phyloP scores from a whole-genome alignment of 2,113 vertebrate species.

The Syrmaticus mikado region DNA sequence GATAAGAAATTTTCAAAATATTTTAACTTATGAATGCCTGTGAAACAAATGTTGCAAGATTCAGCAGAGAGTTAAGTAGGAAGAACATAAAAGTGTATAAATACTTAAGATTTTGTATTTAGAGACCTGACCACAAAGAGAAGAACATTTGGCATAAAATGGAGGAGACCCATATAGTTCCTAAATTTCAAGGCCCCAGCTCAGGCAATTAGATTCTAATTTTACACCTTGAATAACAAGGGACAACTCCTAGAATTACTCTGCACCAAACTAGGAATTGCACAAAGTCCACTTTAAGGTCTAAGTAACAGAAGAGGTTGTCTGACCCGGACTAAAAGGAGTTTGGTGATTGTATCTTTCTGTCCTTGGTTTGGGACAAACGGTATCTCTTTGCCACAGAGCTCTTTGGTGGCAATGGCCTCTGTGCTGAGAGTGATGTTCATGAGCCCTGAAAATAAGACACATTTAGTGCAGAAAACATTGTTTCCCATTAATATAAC shows the following conservation, averaged over 20 bases:
- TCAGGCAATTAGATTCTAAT: not conserved
- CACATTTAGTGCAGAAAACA: not conserved
- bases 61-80: not conserved
- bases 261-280: not conserved
- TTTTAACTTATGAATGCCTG: not conserved
- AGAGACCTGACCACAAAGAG: not conserved
- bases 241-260: not conserved
- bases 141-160: not conserved
- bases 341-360: conserved; percentile 60
- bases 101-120: not conserved
- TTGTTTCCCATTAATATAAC: not conserved
- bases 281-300: not conserved
- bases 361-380: conserved; percentile 58
- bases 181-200: accelerated
- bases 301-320: not conserved
- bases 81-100: not conserved
- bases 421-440: conserved; percentile 69
- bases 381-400: conserved; percentile 27
- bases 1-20: not conserved
- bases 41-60: not conserved
- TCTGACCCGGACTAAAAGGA: conserved; percentile 73
- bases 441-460: conserved; percentile 37
- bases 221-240: not conserved
- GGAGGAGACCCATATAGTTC: not conserved
- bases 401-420: conserved; percentile 56